Conservation (phyloP, 2,797 vertebrate genomes). For the Graptemys geographica region DNA sequence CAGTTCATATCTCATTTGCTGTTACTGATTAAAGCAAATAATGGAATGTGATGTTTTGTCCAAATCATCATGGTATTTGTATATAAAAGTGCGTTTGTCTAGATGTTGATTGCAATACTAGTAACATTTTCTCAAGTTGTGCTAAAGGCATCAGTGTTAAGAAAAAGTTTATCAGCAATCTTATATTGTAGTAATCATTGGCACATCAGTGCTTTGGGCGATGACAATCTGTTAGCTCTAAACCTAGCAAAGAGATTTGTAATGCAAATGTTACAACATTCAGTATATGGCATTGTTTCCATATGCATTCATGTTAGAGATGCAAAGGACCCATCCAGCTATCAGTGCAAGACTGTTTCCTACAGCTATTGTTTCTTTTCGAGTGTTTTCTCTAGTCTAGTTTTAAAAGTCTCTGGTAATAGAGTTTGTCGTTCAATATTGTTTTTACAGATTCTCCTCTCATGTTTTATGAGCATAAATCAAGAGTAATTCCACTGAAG, state of each 20-base stretch:
- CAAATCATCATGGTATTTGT: conserved; percentile 11
- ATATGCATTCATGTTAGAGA: background rate
- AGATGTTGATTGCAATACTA: conserved; percentile 1
- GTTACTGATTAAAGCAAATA: conserved; percentile 68
- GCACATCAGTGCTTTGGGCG: conserved; percentile 71
- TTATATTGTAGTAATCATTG: conserved; percentile 59
- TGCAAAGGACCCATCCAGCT: conserved; percentile 16
- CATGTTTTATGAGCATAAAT: conserved; percentile 38
- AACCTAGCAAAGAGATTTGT: conserved; percentile 64
- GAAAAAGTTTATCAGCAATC: conserved; percentile 54
- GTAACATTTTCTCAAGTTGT: background rate
- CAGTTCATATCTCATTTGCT: conserved; percentile 61
- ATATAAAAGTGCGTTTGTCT: background rate
- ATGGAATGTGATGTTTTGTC: conserved; percentile 2
- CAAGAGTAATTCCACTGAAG: background rate
- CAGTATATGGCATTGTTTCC: conserved; percentile 55
- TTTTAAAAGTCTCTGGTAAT: conserved; percentile 49
- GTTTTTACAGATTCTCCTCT: background rate
- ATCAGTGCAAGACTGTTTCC: background rate
- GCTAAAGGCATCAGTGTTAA: conserved; percentile 70
- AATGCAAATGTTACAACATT: conserved; percentile 70
- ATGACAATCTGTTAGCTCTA: conserved; percentile 77
- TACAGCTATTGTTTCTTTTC: conserved; percentile 37
- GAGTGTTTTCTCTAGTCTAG: conserved; percentile 16
- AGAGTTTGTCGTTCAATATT: conserved; percentile 20